Base-by-base conservation (phyloP, 2,113 vertebrate genomes). In the Melanotaenia duboulayi region DNA sequence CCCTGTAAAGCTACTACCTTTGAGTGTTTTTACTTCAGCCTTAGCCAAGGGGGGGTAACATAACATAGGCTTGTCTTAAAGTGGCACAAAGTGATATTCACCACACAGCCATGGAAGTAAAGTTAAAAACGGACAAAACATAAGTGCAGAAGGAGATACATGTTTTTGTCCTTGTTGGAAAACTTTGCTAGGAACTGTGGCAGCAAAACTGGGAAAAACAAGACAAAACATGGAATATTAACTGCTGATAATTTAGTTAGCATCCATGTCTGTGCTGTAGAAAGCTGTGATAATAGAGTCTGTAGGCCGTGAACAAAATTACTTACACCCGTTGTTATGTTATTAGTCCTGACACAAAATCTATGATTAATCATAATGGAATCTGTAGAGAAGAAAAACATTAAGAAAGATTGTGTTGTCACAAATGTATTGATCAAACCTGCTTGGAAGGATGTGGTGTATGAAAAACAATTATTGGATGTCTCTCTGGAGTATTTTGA, bases 401-500 rank as follows among this genome's bases (percentile, higher is more conserved):
- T 3, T n/a, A n/a, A 49, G 64, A 82, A 25, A 23, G 57, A 78
- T 63, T 11, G 72, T 57, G 58, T 44, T 76, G 66, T 52, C 44
- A 69, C 24, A 71, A 50, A 74, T 37, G 28, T 39, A 77, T 46
- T 37, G 51, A 80, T 52, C 17, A 65, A 72, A 74, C 22, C n/a
- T 19, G 51, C 80, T 80, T 57, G 58, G 35, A 63, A 67, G 37
- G 58, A 74, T 72, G 71, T 16, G 9, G 56, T 49, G 80, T 65
- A 76, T 76, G 72, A 80, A 78, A 85, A 79, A 60, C 59, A 70
- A 68, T 65, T 60, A 68, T 74, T 68, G 72, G 12, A 84, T 76
- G 51, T 66, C 55, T 46, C 58, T 32, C 37, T 23, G 32, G 51
- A 69, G 57, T 51, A 46, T 52, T 54, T 20, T 40, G 49, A 44